Percentiles rank a stretch among this genome's conserved stretches.
phyloP scores from a whole-genome alignment of 2,888 invertebrate genomes.

The Lycaena phlaeas region DNA sequence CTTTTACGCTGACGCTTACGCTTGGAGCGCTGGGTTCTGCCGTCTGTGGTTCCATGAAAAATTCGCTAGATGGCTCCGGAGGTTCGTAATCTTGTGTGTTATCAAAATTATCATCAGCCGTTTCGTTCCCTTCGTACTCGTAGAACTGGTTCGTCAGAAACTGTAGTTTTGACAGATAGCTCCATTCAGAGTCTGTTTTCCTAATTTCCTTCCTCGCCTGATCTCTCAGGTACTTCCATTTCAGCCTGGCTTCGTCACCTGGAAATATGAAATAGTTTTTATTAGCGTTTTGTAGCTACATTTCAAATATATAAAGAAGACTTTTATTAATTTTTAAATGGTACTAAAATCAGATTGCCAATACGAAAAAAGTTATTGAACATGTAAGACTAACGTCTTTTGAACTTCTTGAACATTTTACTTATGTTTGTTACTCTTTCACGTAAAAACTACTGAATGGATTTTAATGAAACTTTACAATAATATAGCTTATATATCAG shows the following conservation, averaged over 20 bases:
- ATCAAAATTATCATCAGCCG: constrained; percentile 26
- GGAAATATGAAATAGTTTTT: constrained; percentile 22
- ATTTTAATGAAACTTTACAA: too few relatives aligned
- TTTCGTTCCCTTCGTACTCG: constrained; percentile 49
- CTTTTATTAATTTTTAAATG: too few relatives aligned
- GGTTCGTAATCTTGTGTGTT: constrained; percentile 31
- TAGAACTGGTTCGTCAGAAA: constrained; percentile 61
- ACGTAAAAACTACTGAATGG: too few relatives aligned
- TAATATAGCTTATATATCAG: too few relatives aligned
- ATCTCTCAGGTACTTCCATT: constrained; percentile 64
- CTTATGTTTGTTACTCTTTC: too few relatives aligned
- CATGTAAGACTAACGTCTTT: too few relatives aligned
- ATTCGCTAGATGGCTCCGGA: constrained; percentile 39
- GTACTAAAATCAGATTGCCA: too few relatives aligned
- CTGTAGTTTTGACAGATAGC: constrained; percentile 50
- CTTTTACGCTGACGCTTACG: constrained; percentile 34
- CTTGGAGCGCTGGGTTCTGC: constrained; percentile 14
- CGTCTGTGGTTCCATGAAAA: constrained; percentile 33
- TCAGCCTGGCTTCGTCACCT: constrained; percentile 62
- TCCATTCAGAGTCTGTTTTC: constrained; percentile 59
- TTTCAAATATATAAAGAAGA: too few relatives aligned
- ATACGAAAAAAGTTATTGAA: too few relatives aligned
- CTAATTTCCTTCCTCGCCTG: constrained; percentile 60
- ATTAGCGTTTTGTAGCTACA: too few relatives aligned
- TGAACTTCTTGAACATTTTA: too few relatives aligned